These are phyloP conservation scores for Labroides dimidiatus DNA, from an alignment of 2,797 vertebrate species.

Conservation along the genomic window DNA sequence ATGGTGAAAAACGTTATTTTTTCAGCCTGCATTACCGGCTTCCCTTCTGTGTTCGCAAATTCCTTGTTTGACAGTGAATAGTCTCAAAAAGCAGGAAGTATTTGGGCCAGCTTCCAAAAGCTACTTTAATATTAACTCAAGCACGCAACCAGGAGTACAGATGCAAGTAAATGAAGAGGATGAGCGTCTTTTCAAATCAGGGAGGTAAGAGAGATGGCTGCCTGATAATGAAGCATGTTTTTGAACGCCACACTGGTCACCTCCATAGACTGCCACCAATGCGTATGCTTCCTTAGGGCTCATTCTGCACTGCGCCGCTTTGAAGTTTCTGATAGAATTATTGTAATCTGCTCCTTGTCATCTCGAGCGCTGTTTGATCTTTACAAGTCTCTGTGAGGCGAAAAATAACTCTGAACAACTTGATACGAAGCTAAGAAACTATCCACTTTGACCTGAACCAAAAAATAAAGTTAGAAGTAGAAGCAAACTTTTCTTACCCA, in stretches of 20 bases:
- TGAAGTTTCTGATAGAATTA: constrained; percentile 80
- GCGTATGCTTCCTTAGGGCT: constrained; percentile 72
- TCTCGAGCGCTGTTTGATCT: constrained; percentile 79
- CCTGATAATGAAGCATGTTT: constrained; percentile 76
- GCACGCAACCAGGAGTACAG: constrained; percentile 84
- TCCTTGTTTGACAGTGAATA: constrained; percentile 67
- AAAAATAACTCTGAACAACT: constrained; percentile 62
- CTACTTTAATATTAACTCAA: constrained; percentile 84
- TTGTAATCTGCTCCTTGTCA: constrained; percentile 81
- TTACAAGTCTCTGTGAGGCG: constrained; percentile 72
- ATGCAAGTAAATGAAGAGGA: constrained; percentile 78
- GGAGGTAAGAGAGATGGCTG: constrained; percentile 73
- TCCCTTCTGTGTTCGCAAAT: constrained; percentile 57
- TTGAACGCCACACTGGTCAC: constrained; percentile 71
- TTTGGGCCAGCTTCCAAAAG: constrained; percentile 76
- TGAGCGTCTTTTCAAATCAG: constrained; percentile 81
- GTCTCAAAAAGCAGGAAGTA: constrained; percentile 79
- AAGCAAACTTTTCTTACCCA: no score
- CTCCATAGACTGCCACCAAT: constrained; percentile 73
- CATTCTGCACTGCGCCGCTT: constrained; percentile 72
- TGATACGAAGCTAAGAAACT: constrained; percentile 30
- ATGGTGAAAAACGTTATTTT: constrained; percentile 49
- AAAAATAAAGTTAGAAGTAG: constrained; percentile 55
- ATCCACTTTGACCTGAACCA: constrained; percentile 35
- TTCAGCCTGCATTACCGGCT: constrained; percentile 63